phyloP scores from a whole-genome alignment of 2,113 vertebrate species.

The Microcebus lehilahytsara region DNA sequence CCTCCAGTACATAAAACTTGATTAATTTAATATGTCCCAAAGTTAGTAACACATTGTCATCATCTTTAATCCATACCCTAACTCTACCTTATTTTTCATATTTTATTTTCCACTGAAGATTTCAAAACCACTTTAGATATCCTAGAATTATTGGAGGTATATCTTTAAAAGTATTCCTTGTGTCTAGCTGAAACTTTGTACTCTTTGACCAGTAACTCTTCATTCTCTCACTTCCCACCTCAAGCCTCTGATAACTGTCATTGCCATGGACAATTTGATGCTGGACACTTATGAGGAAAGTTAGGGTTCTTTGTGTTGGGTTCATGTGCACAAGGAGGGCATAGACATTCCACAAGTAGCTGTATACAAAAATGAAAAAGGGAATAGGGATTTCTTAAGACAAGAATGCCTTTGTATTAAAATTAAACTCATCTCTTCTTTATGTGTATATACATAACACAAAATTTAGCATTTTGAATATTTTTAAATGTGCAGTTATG shows the following conservation, averaged over 20 bases:
- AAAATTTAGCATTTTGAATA: neutral
- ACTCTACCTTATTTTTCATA: neutral
- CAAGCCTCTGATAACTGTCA: neutral
- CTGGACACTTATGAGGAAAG: neutral
- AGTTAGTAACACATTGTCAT: neutral
- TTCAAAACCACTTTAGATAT: neutral
- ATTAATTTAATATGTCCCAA: neutral
- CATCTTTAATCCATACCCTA: neutral
- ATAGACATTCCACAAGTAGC: neutral
- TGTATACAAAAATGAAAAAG: neutral
- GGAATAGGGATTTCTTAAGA: neutral
- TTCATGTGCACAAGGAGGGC: neutral
- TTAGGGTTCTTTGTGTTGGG: too few species aligned
- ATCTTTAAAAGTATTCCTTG: neutral
- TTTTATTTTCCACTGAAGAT: neutral
- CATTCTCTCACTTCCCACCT: neutral
- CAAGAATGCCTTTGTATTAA: neutral
- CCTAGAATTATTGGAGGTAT: neutral
- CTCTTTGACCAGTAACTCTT: neutral
- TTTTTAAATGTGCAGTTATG: neutral
- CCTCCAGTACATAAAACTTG: neutral
- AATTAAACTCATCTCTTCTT: neutral
- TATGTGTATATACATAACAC: neutral
- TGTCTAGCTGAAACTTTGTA: neutral
- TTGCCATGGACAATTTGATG: neutral